Conservation (phyloP, 2,113 vertebrate genomes). For the Malurus cyaneus region DNA sequence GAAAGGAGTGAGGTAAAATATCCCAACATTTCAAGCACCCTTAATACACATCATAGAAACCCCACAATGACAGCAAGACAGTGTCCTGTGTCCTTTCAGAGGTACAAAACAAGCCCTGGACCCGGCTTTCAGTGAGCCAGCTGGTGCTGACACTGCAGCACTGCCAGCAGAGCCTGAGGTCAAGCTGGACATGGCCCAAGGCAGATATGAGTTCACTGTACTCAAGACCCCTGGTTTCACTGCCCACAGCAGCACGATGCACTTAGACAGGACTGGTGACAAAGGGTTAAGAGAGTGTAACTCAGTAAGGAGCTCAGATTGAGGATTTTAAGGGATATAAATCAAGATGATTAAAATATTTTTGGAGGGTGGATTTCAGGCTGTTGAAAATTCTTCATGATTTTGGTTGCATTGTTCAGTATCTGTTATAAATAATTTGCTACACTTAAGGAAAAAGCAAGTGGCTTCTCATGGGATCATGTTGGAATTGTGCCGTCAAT, state of each 20-base stretch:
- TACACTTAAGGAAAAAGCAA: neutral
- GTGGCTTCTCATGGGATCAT: neutral
- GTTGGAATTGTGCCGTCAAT: neutral
- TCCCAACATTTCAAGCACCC: neutral
- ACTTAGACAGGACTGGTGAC: neutral
- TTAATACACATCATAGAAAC: fast-evolving
- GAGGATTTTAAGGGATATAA: neutral
- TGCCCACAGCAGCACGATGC: neutral
- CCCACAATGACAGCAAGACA: fast-evolving
- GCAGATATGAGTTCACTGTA: neutral
- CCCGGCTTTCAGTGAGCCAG: neutral
- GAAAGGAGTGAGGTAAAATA: neutral
- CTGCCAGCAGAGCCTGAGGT: neutral
- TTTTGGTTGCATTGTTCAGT: neutral
- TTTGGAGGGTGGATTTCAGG: neutral
- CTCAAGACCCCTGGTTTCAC: neutral
- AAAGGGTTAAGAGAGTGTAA: neutral
- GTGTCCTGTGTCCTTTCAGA: neutral
- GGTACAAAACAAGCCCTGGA: fast-evolving
- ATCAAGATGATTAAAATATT: neutral
- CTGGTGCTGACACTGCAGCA: neutral
- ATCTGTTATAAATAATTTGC: neutral
- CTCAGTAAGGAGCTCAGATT: neutral
- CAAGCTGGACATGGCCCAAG: neutral
- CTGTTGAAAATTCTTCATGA: neutral